These are phyloP conservation scores for Otolemur garnettii DNA, from an alignment of 2,113 vertebrate genomes.

Conservation along the genomic window DNA sequence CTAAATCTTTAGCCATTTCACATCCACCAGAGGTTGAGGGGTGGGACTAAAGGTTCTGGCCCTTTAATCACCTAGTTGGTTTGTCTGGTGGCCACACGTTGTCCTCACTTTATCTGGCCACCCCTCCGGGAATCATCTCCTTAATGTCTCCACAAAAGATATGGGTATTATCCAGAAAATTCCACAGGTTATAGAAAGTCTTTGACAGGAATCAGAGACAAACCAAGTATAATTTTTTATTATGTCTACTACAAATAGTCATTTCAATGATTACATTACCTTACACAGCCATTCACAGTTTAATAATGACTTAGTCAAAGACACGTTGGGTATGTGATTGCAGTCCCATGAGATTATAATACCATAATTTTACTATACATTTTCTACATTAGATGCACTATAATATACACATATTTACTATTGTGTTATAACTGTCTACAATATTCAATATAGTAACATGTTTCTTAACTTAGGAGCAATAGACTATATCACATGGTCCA, in stretches of 20 bases:
- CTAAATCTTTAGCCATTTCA: not conserved
- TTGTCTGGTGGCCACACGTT: not conserved
- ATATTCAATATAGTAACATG: not conserved
- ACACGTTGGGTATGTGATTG: not conserved
- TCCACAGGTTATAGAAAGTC: not conserved
- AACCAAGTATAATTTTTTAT: not conserved
- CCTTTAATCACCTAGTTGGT: not conserved
- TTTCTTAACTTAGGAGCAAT: not conserved
- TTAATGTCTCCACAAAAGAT: not conserved
- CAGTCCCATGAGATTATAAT: not conserved
- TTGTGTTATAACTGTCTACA: not conserved
- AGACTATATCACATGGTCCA: not conserved
- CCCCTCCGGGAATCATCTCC: not conserved
- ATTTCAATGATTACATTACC: not conserved
- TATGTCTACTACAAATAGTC: no score
- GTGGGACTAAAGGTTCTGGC: not conserved
- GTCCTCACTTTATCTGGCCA: not conserved
- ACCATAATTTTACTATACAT: not conserved
- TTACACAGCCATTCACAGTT: not conserved
- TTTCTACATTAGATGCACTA: not conserved
- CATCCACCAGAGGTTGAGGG: rapidly evolving
- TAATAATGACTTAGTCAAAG: not conserved
- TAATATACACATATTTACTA: not conserved
- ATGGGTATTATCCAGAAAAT: not conserved
- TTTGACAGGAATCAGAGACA: not conserved